Evolutionary conservation across 35 echinoderm and acorn worm genomes (phyloP), one percentile per base, ranked within the genome.

Genomic region (Antedon bifida): DNA sequence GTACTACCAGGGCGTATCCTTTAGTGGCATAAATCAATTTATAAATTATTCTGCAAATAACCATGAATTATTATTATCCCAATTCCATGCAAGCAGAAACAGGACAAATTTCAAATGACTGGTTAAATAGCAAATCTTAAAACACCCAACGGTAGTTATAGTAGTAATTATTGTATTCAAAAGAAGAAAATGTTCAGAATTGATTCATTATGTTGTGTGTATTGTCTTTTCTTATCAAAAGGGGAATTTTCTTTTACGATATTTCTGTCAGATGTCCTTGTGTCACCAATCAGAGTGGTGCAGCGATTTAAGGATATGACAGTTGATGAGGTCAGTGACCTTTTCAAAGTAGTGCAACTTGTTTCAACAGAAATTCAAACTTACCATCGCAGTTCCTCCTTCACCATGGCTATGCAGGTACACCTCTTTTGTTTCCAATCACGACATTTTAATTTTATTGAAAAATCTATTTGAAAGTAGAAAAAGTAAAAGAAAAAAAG

Each of bases 1-100:
- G 93, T 96, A 0, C 26, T 91, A 74, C 93, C 93, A 51, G 93
- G 93, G 17, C 93, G 93, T 96, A 96, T 96, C 93, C 93, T 96
- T 90, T 85, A 36, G 0, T 16, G 16, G 16, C 16, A 44, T 44
- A 5, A 5, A 44, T 44, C 16, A 44, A 44, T 44, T 44, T 44
- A 44, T 8, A 8, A 44, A 44, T 5, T 44, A 16, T 44, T 5
- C 39, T 44, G 39, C 39, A 44, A 64, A 64, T 12, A 26, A 19
- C 26, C 9, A 64, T 64, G 10, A 64, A n/a, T n/a, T n/a, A n/a
- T n/a, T n/a, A n/a, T n/a, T n/a, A n/a, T n/a, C n/a, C n/a, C n/a
- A n/a, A n/a, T n/a, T n/a, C n/a, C n/a, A n/a, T n/a, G n/a, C n/a
- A n/a, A n/a, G n/a, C n/a, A n/a, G n/a, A n/a, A n/a, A n/a, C n/a